These are phyloP conservation scores for Odocoileus hemionus DNA, from an alignment of 2,113 vertebrate species.

Conservation along the genomic window DNA sequence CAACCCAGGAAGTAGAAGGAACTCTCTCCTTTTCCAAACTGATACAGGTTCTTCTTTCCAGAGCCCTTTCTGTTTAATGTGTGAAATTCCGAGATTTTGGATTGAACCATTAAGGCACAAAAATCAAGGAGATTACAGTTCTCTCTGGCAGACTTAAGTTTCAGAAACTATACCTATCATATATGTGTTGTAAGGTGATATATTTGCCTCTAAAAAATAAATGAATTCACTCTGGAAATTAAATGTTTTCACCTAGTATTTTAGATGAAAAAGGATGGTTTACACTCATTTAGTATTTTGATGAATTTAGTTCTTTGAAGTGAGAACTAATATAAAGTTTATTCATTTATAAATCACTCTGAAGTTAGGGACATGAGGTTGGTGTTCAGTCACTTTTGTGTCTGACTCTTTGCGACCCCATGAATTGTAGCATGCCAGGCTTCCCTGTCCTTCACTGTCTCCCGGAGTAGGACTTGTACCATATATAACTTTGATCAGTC, in stretches of 20 bases:
- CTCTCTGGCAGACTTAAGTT: background rate
- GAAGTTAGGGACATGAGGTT: background rate
- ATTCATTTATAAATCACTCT: background rate
- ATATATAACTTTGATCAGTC: background rate
- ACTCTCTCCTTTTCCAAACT: background rate
- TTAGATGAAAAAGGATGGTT: background rate
- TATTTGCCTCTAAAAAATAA: slow-evolving; percentile 1
- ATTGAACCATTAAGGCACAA: too few relatives aligned
- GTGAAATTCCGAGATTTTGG: background rate
- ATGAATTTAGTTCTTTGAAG: background rate
- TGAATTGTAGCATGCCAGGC: background rate
- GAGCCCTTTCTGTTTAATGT: background rate
- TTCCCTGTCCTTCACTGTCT: background rate
- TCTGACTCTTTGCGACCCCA: background rate
- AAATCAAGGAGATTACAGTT: background rate
- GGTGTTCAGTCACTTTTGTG: background rate
- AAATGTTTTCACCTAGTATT: background rate
- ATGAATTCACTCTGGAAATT: background rate
- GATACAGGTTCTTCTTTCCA: background rate
- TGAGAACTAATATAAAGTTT: background rate
- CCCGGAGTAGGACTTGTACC: background rate
- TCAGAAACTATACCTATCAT: background rate
- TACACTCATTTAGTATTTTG: background rate
- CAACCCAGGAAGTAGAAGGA: background rate
- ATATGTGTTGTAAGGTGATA: background rate